A percentile compares a stretch with the other conserved stretches of the same genome.
Evolutionary conservation across 2,113 vertebrate species (phyloP).

Genomic region (Scophthalmus maximus): DNA sequence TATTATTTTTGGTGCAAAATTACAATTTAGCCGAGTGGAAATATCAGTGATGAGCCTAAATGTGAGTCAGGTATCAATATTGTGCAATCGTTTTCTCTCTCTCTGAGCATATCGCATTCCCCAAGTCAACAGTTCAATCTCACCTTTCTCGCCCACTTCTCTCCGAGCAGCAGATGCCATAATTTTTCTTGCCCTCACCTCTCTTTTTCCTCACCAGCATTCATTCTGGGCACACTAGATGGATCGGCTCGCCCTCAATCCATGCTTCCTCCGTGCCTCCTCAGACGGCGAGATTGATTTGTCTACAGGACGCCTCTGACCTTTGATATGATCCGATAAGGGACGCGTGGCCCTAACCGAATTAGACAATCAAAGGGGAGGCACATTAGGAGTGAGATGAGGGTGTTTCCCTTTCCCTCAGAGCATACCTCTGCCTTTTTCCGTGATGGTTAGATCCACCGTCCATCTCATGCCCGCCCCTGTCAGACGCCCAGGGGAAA

Average conservation of each 20-base stretch:
- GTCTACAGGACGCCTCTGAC: conserved; percentile 87
- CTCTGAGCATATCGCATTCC: conserved; percentile 82
- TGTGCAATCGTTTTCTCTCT: conserved; percentile 74
- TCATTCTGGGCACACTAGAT: conserved; percentile 81
- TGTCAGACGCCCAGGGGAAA: conserved; percentile 87
- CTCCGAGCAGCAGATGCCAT: conserved; percentile 82
- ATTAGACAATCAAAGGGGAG: conserved; percentile 89
- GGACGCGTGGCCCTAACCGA: conserved; percentile 85
- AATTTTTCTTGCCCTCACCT: conserved; percentile 79
- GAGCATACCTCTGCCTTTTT: conserved; percentile 49
- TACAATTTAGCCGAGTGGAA: not conserved
- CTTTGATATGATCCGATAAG: conserved; percentile 92
- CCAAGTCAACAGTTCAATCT: conserved; percentile 82
- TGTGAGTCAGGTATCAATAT: conserved; percentile 61
- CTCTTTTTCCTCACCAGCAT: conserved; percentile 67
- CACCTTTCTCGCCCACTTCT: conserved; percentile 72
- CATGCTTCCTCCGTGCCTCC: conserved; percentile 83
- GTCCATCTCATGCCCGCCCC: conserved; percentile 64
- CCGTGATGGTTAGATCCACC: conserved; percentile 62
- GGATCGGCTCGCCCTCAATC: conserved; percentile 66
- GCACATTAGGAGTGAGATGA: conserved; percentile 83
- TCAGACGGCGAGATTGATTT: conserved; percentile 84
- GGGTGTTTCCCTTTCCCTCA: conserved; percentile 64
- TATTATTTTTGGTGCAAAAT: not conserved
- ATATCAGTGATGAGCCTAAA: not conserved